Evolutionary conservation across 2,113 vertebrate species (phyloP).

Genomic region (Silurus glanis): DNA sequence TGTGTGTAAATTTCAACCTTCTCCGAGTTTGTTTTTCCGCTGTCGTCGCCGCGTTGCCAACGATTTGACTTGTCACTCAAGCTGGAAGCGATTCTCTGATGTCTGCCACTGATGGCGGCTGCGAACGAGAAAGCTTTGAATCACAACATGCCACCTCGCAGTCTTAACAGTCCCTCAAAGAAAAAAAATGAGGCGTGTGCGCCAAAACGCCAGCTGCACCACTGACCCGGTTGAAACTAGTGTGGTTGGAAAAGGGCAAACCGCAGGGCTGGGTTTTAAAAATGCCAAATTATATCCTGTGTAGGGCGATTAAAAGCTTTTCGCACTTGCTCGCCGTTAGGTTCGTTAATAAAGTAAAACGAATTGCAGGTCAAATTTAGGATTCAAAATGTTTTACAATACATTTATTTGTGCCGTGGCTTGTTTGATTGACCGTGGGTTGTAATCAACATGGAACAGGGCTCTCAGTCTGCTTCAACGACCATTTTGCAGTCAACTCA

Average conservation of each 20-base stretch:
- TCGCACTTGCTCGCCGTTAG: neutral
- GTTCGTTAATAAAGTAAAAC: neutral
- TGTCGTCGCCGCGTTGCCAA: neutral
- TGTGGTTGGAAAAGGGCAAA: neutral
- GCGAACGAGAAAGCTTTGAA: constrained; percentile 19
- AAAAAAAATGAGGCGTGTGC: neutral
- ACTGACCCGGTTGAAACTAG: neutral
- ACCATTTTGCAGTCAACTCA: neutral
- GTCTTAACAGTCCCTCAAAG: neutral
- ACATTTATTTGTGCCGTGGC: neutral
- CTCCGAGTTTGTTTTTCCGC: constrained; percentile 31
- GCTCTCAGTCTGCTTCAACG: neutral
- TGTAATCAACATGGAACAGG: neutral
- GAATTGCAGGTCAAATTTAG: too few relatives aligned
- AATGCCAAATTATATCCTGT: neutral
- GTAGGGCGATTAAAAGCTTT: neutral
- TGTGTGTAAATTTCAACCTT: constrained; percentile 23
- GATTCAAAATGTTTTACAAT: neutral
- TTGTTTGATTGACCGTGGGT: neutral
- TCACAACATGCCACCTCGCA: neutral
- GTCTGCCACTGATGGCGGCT: constrained; percentile 17
- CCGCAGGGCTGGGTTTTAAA: neutral
- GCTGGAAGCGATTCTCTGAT: constrained; percentile 21
- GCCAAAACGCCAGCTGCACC: neutral
- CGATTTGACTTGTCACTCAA: constrained; percentile 33